Base-by-base conservation (phyloP, 2,888 invertebrate species). In the Anaspis maculata region DNA sequence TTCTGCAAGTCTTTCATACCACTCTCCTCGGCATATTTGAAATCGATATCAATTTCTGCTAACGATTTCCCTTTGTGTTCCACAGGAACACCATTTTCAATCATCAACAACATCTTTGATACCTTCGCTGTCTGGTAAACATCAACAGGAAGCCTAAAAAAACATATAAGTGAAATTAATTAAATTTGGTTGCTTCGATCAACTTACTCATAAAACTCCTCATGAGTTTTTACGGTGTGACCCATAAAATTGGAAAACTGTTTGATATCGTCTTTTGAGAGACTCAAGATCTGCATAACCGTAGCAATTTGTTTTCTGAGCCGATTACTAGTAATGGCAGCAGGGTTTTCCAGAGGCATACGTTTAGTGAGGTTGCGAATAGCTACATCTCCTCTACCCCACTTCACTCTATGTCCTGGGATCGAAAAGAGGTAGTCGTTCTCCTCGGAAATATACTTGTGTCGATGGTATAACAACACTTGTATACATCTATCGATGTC, bases 91-190 rank as follows among this genome's bases (percentile, higher is more conserved):
- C 27, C 27, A 10, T 31, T 25, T 35, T 36, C 27, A 6, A 33
- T 26, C 39, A 31, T 35, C 13, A 39, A 24, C 6, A 39, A 19
- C 12, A 39, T 6, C 25, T 39, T 39, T 10, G 34, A 34, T 13
- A 39, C 29, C 27, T 39, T 38, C n/a, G 39, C 35, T 6, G 39
- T 39, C 26, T 39, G 39, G 22, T 39, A 39, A 25, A 39, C 27
- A 28, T 39, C 35, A 15, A 39, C 25, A 15, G 39, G 34, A 3
- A 39, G 19, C 31, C 39, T 39, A 39, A 24, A 39, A 34, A 7
- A 7, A 13, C 13, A 25, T 13, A 6, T 6, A 13, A 12, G 4
- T 11, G 7, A 25, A 25, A 23, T 23, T 23, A 3, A 3, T n/a
- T 23, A 3, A 9, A 23, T 10, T 10, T 9, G 11, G 3, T 23